phyloP scores from a whole-genome alignment of 2,797 vertebrate species.

The Argya squamiceps region DNA sequence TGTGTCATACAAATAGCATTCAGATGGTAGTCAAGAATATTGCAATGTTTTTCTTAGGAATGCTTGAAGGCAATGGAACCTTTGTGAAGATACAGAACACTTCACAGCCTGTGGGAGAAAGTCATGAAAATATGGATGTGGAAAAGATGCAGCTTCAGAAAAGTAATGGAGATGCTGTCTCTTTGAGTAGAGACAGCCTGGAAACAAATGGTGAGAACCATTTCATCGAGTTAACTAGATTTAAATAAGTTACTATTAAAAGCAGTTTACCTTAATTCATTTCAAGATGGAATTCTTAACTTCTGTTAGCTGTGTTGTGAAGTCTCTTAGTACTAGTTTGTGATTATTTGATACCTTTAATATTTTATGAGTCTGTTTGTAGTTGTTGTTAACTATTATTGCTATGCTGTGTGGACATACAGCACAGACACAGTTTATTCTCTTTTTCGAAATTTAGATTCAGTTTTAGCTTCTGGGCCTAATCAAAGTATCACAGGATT shows the following conservation, averaged over 20 bases:
- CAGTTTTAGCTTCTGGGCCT: constrained; percentile 71
- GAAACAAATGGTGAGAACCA: constrained; percentile 83
- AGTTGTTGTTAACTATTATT: not conserved
- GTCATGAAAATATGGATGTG: constrained; percentile 61
- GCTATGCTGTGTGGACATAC: not conserved
- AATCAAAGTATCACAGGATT: constrained; percentile 32
- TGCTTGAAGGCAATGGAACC: constrained; percentile 37
- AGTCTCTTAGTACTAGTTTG: not conserved
- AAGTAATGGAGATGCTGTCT: constrained; percentile 37
- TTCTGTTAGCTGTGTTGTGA: not conserved
- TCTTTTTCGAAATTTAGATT: constrained; percentile 66
- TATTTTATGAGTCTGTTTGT: not conserved
- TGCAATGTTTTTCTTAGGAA: constrained; percentile 42
- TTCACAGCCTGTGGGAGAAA: constrained; percentile 74
- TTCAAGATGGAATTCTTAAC: not conserved
- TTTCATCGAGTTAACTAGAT: not conserved
- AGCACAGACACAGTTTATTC: not conserved
- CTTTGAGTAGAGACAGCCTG: constrained; percentile 78
- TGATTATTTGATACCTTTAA: not conserved
- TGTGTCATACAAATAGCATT: not conserved
- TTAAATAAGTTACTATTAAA: not conserved
- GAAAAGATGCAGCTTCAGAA: constrained; percentile 62
- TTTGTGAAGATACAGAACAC: constrained; percentile 78
- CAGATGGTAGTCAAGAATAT: not conserved
- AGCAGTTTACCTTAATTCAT: not conserved